Evolutionary conservation across 2,113 vertebrate species (phyloP).

Genomic region (Turnix velox): DNA sequence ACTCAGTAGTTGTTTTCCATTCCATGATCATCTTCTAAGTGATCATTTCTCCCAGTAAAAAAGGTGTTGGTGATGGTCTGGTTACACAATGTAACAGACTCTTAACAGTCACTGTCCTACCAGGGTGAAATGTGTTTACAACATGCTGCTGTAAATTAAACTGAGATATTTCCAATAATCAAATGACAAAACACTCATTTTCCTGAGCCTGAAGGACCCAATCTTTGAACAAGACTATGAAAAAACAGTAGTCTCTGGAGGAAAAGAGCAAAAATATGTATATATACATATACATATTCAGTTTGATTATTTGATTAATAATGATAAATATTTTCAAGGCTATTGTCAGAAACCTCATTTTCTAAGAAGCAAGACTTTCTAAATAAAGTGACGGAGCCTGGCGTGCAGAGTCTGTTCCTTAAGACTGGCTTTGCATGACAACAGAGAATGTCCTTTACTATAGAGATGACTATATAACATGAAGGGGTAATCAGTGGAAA

Average conservation of each 20-base stretch:
- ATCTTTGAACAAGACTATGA: neutral
- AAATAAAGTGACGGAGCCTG: neutral
- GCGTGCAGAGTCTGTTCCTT: slow-evolving; percentile 69
- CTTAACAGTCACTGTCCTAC: neutral
- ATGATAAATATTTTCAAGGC: slow-evolving; percentile 19
- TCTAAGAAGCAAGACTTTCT: neutral
- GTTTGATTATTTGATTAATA: neutral
- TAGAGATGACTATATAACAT: slow-evolving; percentile 61
- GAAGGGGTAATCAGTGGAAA: slow-evolving; percentile 52
- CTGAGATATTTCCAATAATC: neutral
- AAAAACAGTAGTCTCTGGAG: neutral
- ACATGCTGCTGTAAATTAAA: neutral
- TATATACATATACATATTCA: too few species aligned
- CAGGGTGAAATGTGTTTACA: neutral
- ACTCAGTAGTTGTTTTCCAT: neutral
- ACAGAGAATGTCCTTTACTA: slow-evolving; percentile 66
- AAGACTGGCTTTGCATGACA: slow-evolving; percentile 78
- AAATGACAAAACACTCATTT: neutral
- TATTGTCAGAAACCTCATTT: neutral
- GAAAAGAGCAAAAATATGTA: neutral
- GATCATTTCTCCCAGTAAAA: neutral
- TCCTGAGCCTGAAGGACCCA: neutral
- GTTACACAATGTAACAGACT: neutral
- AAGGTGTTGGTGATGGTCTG: neutral
- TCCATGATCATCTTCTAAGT: neutral